Evolutionary conservation across 2,113 vertebrate genomes (phyloP), one percentile per base, ranked within the genome.

Genomic region (Plecturocebus donacophilus): DNA sequence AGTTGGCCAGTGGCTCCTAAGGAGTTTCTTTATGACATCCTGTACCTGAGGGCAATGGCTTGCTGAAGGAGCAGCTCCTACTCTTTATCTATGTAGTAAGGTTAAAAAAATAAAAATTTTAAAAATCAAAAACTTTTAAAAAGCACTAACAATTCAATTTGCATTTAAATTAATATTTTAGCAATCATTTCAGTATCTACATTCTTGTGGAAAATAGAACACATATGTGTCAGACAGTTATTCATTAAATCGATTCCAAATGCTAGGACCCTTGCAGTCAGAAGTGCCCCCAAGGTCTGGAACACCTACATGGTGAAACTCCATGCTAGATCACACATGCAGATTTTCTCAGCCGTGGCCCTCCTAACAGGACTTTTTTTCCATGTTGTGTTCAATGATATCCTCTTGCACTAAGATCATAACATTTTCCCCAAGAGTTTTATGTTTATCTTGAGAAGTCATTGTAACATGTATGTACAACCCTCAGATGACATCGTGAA

Each of bases 291-390:
- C 13, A 25, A 54, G 23, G 23, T 47, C 47, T 83, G 71, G 42
- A 45, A 20, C 7, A 81, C 40, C 38, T 8, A 77, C 11, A 21
- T 30, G 47, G 47, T 35, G 35, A 45, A 10, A 16, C 40, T 92
- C 38, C 80, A 6, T 23, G 56, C 64, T 30, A 71, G n/a, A 42
- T 32, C 16, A 94, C 54, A 95, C 83, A 96, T 94, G 97, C 95
- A 89, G 95, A 98, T 97, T 96, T 97, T 97, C 97, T 98, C 94
- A 96, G 87, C 32, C 92, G 91, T 58, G 58, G 79, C 95, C 98
- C 91, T 97, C 96, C 96, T 94, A 97, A 97, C 84, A 85, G 47
- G 47, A 83, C 52, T 52, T 64, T 90, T 96, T 87, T 91, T 95
- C 90, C 30, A 38, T 89, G 93, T 97, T 88, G 90, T 45, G 90